A percentile compares a stretch with the other conserved stretches of the same genome.
phyloP scores from a whole-genome alignment of 2,797 vertebrate genomes.

The Eupleurogrammus muticus region DNA sequence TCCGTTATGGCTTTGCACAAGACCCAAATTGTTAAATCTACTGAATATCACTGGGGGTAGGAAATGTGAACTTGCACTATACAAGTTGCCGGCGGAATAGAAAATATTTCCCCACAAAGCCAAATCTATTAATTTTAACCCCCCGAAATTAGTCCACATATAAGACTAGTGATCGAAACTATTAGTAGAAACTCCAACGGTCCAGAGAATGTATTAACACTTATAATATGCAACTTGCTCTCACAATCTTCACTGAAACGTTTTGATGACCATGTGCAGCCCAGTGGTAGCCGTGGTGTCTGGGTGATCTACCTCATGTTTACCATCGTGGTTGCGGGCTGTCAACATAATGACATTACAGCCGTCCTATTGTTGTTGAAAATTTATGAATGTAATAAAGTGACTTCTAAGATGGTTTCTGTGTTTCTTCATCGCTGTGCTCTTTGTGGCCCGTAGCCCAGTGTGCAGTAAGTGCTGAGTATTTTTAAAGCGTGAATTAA shows the following conservation, averaged over 20 bases:
- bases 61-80: slow-evolving; percentile 82
- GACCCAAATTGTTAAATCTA: slow-evolving; percentile 68
- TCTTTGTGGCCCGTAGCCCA: slow-evolving; percentile 4
- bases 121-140: slow-evolving; percentile 36
- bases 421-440: not conserved
- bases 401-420: slow-evolving; percentile 43
- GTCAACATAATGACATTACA: slow-evolving; percentile 87
- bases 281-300: slow-evolving; percentile 79
- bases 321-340: slow-evolving; percentile 83
- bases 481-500: slow-evolving; percentile 10
- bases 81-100: slow-evolving; percentile 70
- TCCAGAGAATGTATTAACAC: slow-evolving; percentile 77
- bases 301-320: slow-evolving; percentile 96
- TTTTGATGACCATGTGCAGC: slow-evolving; percentile 64
- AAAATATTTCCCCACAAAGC: slow-evolving; percentile 44
- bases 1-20: slow-evolving; percentile 79
- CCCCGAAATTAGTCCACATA: slow-evolving; percentile 49
- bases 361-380: slow-evolving; percentile 88
- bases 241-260: slow-evolving; percentile 88
- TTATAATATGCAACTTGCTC: slow-evolving; percentile 91
- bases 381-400: slow-evolving; percentile 91
- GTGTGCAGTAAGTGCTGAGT: not conserved
- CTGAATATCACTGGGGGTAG: slow-evolving; percentile 68
- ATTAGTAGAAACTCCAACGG: slow-evolving; percentile 46
- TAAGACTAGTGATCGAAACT: slow-evolving; percentile 54